These are phyloP conservation scores for Dasysyrphus tricinctus DNA, from an alignment of 2,888 invertebrate species.

Conservation along the genomic window DNA sequence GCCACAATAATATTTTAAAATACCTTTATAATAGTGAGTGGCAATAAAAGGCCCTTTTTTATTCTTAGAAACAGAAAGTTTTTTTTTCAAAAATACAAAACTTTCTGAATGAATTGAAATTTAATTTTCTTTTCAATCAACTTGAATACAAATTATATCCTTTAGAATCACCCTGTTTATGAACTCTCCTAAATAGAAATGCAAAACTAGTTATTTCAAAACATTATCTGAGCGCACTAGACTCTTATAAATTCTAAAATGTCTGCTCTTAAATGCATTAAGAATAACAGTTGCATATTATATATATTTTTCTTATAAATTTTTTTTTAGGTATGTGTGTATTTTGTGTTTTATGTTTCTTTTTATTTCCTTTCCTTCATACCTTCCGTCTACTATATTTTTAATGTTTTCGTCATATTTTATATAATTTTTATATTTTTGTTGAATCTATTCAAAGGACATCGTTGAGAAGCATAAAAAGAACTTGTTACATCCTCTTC, in stretches of 20 bases:
- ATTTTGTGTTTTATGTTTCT: neutral
- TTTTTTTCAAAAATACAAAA: no score
- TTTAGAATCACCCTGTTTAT: slow-evolving; percentile 59
- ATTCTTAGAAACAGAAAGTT: no score
- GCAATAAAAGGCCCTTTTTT: no score
- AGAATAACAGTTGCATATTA: slow-evolving; percentile 41
- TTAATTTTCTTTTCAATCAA: neutral
- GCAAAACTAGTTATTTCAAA: slow-evolving; percentile 13
- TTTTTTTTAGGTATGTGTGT: slow-evolving; percentile 31
- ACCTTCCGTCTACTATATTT: slow-evolving; percentile 1
- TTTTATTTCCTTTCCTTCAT: neutral
- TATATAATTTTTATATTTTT: slow-evolving; percentile 1
- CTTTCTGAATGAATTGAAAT: no score
- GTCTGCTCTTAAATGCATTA: slow-evolving; percentile 63
- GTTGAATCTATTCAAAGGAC: slow-evolving; percentile 51
- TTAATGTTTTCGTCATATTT: slow-evolving; percentile 23
- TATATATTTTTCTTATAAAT: slow-evolving; percentile 1
- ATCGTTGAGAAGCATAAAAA: slow-evolving; percentile 55
- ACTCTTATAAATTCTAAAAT: slow-evolving; percentile 48
- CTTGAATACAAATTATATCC: neutral
- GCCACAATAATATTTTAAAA: no score
- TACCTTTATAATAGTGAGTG: no score
- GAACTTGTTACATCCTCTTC: slow-evolving; percentile 59
- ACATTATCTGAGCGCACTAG: slow-evolving; percentile 50
- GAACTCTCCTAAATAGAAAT: slow-evolving; percentile 1